phyloP scores from a whole-genome alignment of 2,797 vertebrate species.

The Sebastes glaucus region DNA sequence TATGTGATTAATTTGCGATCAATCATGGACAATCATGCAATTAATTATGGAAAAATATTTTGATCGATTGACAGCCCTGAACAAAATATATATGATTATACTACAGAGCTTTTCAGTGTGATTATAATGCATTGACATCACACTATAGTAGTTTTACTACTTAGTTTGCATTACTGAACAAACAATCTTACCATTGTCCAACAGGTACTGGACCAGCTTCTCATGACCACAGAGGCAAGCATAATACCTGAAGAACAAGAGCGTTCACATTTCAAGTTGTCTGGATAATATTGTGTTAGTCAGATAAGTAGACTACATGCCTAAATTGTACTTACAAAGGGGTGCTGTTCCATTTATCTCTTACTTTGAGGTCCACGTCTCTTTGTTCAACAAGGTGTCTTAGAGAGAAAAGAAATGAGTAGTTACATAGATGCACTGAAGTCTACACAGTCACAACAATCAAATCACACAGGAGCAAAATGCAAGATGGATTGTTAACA shows the following conservation, averaged over 20 bases:
- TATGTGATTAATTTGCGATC: no score
- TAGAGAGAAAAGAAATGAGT: not conserved
- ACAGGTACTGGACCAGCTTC: constrained; percentile 94
- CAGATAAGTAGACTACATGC: not conserved
- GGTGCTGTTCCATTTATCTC: constrained; percentile 97
- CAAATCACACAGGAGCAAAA: not conserved
- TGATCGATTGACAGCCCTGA: no score
- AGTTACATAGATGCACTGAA: not conserved
- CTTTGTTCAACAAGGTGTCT: constrained; percentile 97
- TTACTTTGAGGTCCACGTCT: constrained; percentile 95
- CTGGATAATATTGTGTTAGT: not conserved
- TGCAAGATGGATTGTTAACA: not conserved
- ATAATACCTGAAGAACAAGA: constrained; percentile 86
- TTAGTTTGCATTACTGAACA: not conserved
- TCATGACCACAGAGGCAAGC: constrained; percentile 97
- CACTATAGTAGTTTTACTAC: not conserved
- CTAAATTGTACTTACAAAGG: constrained; percentile 88
- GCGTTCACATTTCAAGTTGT: not conserved
- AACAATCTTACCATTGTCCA: constrained; percentile 90
- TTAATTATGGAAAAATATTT: no score
- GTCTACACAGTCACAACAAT: not conserved
- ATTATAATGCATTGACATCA: not conserved
- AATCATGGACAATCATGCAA: no score
- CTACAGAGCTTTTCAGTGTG: not conserved
- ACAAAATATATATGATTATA: not conserved